These are phyloP conservation scores for Percina caprodes DNA, from an alignment of 2,113 vertebrate genomes.

Conservation along the genomic window DNA sequence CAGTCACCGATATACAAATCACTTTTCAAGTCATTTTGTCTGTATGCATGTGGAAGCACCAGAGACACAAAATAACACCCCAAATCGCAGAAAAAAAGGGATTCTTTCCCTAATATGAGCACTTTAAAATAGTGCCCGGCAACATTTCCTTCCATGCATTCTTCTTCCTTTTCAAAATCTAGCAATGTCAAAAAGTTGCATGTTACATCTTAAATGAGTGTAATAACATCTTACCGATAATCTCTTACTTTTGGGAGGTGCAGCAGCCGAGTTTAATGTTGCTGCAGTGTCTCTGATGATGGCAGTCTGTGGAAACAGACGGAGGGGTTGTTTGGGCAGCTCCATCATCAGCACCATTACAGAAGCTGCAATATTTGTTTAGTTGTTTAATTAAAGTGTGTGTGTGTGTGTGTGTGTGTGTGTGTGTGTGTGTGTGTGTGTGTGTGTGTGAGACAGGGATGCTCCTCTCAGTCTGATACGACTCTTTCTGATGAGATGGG, in stretches of 20 bases:
- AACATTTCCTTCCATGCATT: too few species aligned
- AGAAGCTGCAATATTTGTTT: conserved; percentile 37
- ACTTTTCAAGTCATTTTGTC: neutral
- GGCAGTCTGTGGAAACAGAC: conserved; percentile 9
- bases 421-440: neutral
- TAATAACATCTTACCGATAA: neutral
- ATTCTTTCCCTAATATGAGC: too few species aligned
- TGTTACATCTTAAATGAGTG: neutral
- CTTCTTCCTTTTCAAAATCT: too few species aligned
- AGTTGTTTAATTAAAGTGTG: conserved; percentile 56
- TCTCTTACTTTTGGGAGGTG: neutral
- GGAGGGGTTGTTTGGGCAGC: conserved; percentile 17
- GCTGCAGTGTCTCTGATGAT: neutral
- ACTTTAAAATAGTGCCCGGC: too few species aligned
- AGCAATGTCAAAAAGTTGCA: neutral
- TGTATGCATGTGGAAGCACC: too few species aligned
- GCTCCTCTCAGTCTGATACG: conserved; percentile 13
- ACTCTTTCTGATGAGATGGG: conserved; percentile 24
- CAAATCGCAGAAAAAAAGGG: too few species aligned
- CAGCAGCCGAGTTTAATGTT: neutral
- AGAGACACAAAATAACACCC: too few species aligned
- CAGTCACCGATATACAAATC: neutral
- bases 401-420: conserved; percentile 1
- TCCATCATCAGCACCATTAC: conserved; percentile 50
- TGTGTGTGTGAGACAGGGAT: neutral